A percentile compares a stretch with the other conserved stretches of the same genome.
phyloP scores from a whole-genome alignment of 1,140 invertebrate species.

The Stegodyphus mimosarum region DNA sequence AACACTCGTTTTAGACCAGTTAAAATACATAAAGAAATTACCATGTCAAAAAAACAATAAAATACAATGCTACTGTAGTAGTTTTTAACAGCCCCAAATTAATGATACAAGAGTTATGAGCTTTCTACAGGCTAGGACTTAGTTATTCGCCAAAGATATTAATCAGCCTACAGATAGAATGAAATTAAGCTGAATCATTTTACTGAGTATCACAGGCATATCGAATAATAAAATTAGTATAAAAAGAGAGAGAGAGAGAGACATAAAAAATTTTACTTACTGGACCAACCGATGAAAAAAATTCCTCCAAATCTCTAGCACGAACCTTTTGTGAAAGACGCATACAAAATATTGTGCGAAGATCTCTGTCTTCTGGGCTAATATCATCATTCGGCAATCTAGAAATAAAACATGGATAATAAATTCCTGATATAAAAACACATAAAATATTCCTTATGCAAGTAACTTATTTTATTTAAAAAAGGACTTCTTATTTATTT shows the following conservation, averaged over 20 bases:
- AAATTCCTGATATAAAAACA: neutral
- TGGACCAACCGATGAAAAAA: slow-evolving; percentile 98
- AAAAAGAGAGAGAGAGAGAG: neutral
- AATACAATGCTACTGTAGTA: slow-evolving; percentile 2
- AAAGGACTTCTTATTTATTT: no score
- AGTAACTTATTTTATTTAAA: neutral
- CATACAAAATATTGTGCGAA: slow-evolving; percentile 98
- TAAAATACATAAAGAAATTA: slow-evolving; percentile 21
- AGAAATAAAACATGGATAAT: slow-evolving; percentile 35
- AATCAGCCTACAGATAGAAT: slow-evolving; percentile 17
- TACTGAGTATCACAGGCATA: no score
- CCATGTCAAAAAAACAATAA: slow-evolving; percentile 7
- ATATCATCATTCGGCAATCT: slow-evolving; percentile 75
- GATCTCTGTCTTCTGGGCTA: slow-evolving; percentile 97
- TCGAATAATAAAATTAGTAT: neutral
- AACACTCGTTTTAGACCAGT: neutral
- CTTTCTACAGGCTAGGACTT: slow-evolving; percentile 42
- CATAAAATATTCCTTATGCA: no score
- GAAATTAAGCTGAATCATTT: slow-evolving; percentile 11
- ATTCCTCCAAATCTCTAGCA: slow-evolving; percentile 97
- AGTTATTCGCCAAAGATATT: slow-evolving; percentile 7
- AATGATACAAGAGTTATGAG: slow-evolving; percentile 13
- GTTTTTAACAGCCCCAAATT: neutral
- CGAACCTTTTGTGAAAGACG: slow-evolving; percentile 94
- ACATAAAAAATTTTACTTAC: slow-evolving; percentile 75